phyloP scores from a whole-genome alignment of 2,888 invertebrate species.

The Latheticus oryzae region DNA sequence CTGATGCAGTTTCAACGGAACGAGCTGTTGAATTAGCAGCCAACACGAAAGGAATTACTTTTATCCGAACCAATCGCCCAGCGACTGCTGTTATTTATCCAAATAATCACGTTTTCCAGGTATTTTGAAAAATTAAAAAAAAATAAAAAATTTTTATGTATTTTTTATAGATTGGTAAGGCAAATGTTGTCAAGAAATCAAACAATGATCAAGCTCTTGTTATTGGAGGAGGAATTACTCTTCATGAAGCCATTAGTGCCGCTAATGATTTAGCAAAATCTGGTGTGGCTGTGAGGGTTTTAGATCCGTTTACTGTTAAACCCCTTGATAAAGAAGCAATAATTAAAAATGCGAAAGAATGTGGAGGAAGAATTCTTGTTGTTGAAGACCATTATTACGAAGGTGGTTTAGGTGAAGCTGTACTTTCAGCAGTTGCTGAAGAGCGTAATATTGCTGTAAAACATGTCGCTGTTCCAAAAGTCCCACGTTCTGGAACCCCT shows the following conservation, averaged over 20 bases:
- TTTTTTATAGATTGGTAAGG: constrained; percentile 74
- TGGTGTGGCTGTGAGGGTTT: constrained; percentile 82
- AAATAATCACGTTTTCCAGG: constrained; percentile 84
- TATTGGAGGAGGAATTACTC: constrained; percentile 93
- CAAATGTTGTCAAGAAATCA: constrained; percentile 82
- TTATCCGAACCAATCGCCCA: constrained; percentile 95
- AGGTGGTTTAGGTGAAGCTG: constrained; percentile 97
- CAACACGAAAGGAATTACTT: constrained; percentile 91
- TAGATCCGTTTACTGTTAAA: constrained; percentile 97
- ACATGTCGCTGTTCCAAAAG: constrained; percentile 81
- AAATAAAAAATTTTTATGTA: constrained; percentile 41
- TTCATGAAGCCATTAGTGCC: constrained; percentile 90
- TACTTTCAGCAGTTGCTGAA: constrained; percentile 81
- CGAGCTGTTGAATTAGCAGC: constrained; percentile 96
- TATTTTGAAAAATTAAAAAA: constrained; percentile 61
- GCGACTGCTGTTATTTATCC: constrained; percentile 87
- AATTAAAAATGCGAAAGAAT: constrained; percentile 79
- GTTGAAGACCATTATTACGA: constrained; percentile 98
- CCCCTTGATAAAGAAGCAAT: constrained; percentile 89
- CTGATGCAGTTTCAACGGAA: constrained; percentile 95
- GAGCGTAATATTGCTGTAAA: constrained; percentile 78
- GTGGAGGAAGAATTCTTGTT: constrained; percentile 85
- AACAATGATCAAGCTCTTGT: constrained; percentile 84
- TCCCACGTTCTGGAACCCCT: constrained; percentile 95
- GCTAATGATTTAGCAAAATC: constrained; percentile 77